Base-by-base conservation (phyloP, 2,113 vertebrate species). In the Mohoua ochrocephala region DNA sequence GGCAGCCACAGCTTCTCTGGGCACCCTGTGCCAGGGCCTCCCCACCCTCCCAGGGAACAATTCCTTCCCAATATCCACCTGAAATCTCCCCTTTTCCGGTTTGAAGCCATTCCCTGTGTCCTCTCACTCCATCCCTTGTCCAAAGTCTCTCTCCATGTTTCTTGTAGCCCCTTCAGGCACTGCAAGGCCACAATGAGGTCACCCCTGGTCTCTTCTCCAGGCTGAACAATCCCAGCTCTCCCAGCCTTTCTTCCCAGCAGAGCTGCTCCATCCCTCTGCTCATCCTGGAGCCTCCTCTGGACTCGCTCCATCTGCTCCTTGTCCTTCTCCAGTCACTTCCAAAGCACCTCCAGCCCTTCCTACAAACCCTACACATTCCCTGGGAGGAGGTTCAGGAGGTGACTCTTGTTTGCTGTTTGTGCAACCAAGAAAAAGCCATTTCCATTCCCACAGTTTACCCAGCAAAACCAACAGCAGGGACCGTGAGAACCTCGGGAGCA, bases 231-330 rank as follows among this genome's bases (percentile, higher is more conserved):
- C 50, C 70, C 70, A 74, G 7, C 28, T 74, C 2, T 47, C 11
- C 47, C 81, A 71, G 28, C 42, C 44, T 60, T 30, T 76, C 73
- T 31, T 31, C 27, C 4, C 45, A 64, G 57, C 81, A 64, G 57
- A 73, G 49, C 82, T 64, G 82, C 59, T n/a, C 60, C 60, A 57
- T 56, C 82, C 42, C 70, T n/a, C 42, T 49, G 60, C 4, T 10
- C 69, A 5, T 1, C 50, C 12, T 19, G 69, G 41, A 4, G 18
- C 22, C 69, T 56, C 60, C 70, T 14, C 70, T 85, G 61, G 16
- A 0, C 44, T 50, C 2, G 0, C 60, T 49, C 35, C 83, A 31
- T 0, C 50, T 41, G 8, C 60, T 75, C 52, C 35, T 7, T 1
- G 2, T 59, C 71, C 83, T 67, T 45, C 57, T 30, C 17, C 33